phyloP scores from a whole-genome alignment of 2,888 invertebrate genomes.

The Acholoe squamosa region DNA sequence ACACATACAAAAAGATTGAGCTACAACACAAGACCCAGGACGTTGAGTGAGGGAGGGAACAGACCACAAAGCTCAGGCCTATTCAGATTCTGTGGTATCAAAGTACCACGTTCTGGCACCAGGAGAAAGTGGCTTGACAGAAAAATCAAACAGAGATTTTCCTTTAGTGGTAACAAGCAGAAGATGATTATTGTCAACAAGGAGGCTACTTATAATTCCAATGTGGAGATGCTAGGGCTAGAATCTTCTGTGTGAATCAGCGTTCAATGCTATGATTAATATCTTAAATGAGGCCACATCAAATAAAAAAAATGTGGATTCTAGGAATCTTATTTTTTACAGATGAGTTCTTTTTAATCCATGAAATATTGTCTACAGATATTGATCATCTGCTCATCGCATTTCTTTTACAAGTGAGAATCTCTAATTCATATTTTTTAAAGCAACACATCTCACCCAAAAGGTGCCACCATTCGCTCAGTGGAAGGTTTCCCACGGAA shows the following conservation, averaged over 20 bases:
- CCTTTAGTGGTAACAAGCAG: neutral
- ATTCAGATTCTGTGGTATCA: neutral
- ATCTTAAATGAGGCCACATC: too few species aligned
- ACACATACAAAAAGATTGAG: neutral
- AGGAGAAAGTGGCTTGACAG: constrained; percentile 16
- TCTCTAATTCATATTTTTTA: too few species aligned
- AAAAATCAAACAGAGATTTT: constrained; percentile 17
- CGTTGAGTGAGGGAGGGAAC: constrained; percentile 23
- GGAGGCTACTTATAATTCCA: neutral
- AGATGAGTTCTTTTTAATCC: too few species aligned
- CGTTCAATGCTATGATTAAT: neutral
- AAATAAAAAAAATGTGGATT: too few species aligned
- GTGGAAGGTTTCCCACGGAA: too few species aligned
- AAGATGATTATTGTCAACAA: constrained; percentile 18
- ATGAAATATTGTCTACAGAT: too few species aligned
- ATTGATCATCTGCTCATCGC: too few species aligned
- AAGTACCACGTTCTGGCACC: neutral
- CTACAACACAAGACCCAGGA: neutral
- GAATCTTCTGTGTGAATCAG: constrained; percentile 37
- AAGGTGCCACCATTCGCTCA: too few species aligned
- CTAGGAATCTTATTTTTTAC: too few species aligned
- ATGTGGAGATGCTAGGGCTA: neutral
- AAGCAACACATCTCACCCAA: too few species aligned
- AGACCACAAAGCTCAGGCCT: neutral
- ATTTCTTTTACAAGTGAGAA: too few species aligned